phyloP scores from a whole-genome alignment of 2,797 vertebrate species.

The Gallinago nigripennis region DNA sequence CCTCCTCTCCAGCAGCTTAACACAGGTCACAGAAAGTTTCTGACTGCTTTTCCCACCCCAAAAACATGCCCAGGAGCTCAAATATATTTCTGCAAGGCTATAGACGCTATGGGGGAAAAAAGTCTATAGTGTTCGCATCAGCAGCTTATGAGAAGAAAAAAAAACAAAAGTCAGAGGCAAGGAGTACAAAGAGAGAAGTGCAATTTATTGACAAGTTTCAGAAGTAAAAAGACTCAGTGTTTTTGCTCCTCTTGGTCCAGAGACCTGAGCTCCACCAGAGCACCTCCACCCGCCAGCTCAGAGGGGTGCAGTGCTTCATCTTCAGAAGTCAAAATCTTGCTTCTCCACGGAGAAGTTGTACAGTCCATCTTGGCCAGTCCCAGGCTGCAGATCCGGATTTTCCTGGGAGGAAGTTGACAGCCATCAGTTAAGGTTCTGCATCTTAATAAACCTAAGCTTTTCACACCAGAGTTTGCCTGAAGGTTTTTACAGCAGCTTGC shows the following conservation, averaged over 20 bases:
- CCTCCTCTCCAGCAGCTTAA: background rate
- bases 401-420: background rate
- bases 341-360: constrained; percentile 63
- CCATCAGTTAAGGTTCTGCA: background rate
- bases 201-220: constrained; percentile 50
- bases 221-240: background rate
- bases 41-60: background rate
- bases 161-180: background rate
- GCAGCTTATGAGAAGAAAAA: background rate
- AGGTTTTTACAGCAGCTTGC: background rate
- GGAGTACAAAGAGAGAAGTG: constrained; percentile 31
- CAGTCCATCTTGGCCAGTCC: constrained; percentile 45
- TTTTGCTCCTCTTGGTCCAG: background rate
- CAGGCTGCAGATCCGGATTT: constrained; percentile 50
- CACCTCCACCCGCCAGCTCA: background rate
- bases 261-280: background rate
- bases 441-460: background rate
- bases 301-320: background rate
- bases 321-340: constrained; percentile 72
- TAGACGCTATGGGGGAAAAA: no score
- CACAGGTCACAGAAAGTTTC: background rate
- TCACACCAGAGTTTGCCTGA: background rate
- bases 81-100: background rate
- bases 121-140: fast-evolving
- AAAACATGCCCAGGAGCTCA: background rate